phyloP scores from a whole-genome alignment of 2,888 invertebrate genomes.

The Taphrorychus bicolor region DNA sequence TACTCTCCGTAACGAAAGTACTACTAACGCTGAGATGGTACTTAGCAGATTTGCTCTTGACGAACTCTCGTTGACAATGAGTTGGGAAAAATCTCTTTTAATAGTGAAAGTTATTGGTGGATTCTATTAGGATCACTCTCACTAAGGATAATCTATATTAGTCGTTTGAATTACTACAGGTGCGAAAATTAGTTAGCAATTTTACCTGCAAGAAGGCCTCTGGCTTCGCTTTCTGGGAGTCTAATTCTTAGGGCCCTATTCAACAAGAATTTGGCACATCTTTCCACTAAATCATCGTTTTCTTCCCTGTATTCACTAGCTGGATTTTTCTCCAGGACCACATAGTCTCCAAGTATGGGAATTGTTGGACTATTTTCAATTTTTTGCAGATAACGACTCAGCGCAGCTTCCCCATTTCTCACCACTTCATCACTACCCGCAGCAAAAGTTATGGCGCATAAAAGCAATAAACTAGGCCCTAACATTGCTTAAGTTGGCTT shows the following conservation, averaged over 20 bases:
- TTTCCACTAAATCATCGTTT: slow-evolving; percentile 60
- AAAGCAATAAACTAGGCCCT: slow-evolving; percentile 15
- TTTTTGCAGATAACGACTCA: slow-evolving; percentile 49
- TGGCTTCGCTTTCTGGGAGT: slow-evolving; percentile 57
- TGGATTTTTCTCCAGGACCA: slow-evolving; percentile 54
- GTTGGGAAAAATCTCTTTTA: neutral
- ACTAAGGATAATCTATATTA: too few relatives aligned
- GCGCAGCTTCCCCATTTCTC: slow-evolving; percentile 58
- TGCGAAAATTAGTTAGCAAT: slow-evolving; percentile 13
- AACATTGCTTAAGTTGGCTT: neutral
- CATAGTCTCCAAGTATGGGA: slow-evolving; percentile 57
- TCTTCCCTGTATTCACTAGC: slow-evolving; percentile 43
- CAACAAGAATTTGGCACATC: slow-evolving; percentile 61
- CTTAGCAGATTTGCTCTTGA: slow-evolving; percentile 4
- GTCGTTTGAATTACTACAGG: too few relatives aligned
- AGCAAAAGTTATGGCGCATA: slow-evolving; percentile 22
- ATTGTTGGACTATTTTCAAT: slow-evolving; percentile 52
- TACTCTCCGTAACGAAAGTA: slow-evolving; percentile 29
- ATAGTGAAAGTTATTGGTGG: neutral
- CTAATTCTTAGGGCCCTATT: slow-evolving; percentile 61
- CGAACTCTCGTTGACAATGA: neutral
- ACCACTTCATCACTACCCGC: slow-evolving; percentile 8
- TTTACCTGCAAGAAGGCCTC: slow-evolving; percentile 47
- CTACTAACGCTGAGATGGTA: slow-evolving; percentile 4
- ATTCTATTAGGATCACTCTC: neutral